Conservation (phyloP, 2,888 invertebrate species). For the Kuschelorhynchus macadamiae region DNA sequence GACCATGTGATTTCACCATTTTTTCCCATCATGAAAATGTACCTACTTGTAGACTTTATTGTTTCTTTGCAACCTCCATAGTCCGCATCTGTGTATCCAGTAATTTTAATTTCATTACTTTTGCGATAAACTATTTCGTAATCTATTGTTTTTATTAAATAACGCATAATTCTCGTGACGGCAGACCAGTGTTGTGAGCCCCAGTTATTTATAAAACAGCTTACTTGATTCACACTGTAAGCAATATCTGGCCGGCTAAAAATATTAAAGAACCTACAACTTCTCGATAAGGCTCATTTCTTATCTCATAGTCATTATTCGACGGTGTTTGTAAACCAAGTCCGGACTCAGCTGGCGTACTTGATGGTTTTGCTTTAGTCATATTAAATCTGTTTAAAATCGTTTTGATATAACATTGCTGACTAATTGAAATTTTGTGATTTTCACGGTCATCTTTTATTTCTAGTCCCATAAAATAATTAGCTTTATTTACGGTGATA, state of each 20-base stretch:
- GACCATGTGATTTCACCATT: constrained; percentile 21
- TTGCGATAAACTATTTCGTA: constrained; percentile 5
- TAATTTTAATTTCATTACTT: neutral
- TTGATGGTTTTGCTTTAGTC: constrained; percentile 12
- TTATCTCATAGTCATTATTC: neutral
- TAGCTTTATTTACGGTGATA: constrained; percentile 14
- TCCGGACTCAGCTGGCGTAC: neutral
- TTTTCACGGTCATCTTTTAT: neutral
- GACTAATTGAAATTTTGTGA: constrained; percentile 2
- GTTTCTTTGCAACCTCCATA: constrained; percentile 31
- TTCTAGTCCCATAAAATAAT: constrained; percentile 16
- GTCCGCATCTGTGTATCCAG: constrained; percentile 37
- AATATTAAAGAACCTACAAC: constrained; percentile 54
- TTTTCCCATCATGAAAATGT: neutral
- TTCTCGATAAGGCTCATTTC: constrained; percentile 51
- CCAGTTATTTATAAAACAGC: constrained; percentile 41
- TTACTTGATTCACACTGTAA: constrained; percentile 48
- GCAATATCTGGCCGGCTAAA: constrained; percentile 54
- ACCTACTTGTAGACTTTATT: constrained; percentile 19
- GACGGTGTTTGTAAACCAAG: neutral
- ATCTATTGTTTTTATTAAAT: constrained; percentile 23
- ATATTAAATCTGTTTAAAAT: constrained; percentile 17
- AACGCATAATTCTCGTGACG: constrained; percentile 41
- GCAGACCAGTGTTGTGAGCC: constrained; percentile 14
- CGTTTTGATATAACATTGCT: constrained; percentile 5